phyloP scores from a whole-genome alignment of 1,140 invertebrate genomes.

The Anastrepha ludens region DNA sequence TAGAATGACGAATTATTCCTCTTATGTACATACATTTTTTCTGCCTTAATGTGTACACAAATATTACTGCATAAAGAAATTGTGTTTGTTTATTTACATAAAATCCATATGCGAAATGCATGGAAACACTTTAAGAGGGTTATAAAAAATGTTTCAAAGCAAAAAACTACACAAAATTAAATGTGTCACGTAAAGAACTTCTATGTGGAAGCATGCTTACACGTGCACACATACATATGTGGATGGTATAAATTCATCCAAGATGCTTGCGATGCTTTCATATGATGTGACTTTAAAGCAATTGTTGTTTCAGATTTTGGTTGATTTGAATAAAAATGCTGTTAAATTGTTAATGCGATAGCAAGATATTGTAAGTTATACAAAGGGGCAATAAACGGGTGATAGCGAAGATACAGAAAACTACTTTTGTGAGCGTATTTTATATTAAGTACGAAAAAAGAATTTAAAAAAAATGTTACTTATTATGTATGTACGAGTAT shows the following conservation, averaged over 20 bases:
- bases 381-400: neutral
- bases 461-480: too few species aligned
- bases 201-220: neutral
- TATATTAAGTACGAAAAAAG: too few species aligned
- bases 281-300: neutral
- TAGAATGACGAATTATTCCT: neutral
- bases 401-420: neutral
- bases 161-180: neutral
- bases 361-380: neutral
- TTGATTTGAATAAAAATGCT: neutral
- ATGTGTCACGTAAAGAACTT: conserved; percentile 4
- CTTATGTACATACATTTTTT: neutral
- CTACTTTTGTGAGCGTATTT: too few species aligned
- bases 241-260: neutral
- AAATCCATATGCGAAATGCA: conserved; percentile 8
- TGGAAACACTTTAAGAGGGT: neutral
- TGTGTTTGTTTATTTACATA: conserved; percentile 12
- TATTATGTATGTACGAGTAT: too few species aligned
- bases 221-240: neutral
- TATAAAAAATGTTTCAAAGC: neutral
- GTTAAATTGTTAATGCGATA: neutral
- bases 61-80: neutral
- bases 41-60: neutral
- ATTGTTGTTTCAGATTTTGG: neutral
- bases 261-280: neutral